Conservation (phyloP, 2,797 vertebrate species). For the Enteromius treurensis region DNA sequence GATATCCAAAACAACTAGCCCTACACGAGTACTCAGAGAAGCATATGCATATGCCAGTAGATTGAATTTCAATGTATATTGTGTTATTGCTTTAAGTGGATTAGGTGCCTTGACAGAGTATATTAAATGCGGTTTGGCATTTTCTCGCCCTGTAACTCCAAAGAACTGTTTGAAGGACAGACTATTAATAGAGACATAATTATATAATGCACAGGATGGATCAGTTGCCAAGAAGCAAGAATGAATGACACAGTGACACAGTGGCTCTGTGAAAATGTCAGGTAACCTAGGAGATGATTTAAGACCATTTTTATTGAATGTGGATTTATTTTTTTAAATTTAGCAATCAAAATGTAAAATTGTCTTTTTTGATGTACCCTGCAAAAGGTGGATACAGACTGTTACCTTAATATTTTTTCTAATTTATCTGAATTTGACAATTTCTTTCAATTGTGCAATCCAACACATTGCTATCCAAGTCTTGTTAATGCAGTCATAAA, state of each 20-base stretch:
- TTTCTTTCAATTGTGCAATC: neutral
- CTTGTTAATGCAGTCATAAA: neutral
- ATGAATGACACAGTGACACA: constrained; percentile 49
- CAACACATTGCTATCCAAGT: neutral
- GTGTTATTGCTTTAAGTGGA: constrained; percentile 9
- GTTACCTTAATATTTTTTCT: neutral
- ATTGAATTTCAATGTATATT: constrained; percentile 14
- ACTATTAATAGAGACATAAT: constrained; percentile 70
- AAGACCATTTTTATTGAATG: neutral
- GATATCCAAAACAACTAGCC: neutral
- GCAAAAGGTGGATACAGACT: neutral
- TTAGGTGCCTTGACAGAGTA: constrained; percentile 46
- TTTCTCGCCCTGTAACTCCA: constrained; percentile 54
- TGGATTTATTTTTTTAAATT: neutral
- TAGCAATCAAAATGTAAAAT: neutral
- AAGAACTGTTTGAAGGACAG: constrained; percentile 67
- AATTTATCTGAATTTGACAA: neutral
- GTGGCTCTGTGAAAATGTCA: constrained; percentile 14
- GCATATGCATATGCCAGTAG: neutral
- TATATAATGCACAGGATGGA: constrained; percentile 60
- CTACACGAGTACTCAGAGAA: neutral
- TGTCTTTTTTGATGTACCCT: neutral
- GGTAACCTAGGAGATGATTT: constrained; percentile 4
- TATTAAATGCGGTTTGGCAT: constrained; percentile 60
- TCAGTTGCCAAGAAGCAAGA: constrained; percentile 56